phyloP scores from a whole-genome alignment of 2,797 vertebrate species.

The Lepus oiostolus region DNA sequence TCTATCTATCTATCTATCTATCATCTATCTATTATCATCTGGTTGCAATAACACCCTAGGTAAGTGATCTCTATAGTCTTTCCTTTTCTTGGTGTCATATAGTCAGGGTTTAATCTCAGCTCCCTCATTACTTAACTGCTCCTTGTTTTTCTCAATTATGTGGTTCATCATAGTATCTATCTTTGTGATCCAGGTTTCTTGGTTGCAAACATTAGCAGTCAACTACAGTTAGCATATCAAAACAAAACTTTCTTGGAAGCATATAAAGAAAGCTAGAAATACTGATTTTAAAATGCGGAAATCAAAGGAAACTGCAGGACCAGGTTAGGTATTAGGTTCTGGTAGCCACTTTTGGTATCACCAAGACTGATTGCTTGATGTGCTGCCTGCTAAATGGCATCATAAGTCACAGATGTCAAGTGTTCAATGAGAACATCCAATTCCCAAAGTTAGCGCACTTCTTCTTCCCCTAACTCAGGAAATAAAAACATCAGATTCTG shows the following conservation, averaged over 20 bases:
- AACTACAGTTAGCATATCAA: constrained; percentile 20
- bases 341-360: not conserved
- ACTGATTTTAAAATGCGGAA: constrained; percentile 1
- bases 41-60: not conserved
- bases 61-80: not conserved
- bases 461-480: not conserved
- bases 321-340: not conserved
- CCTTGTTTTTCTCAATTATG: constrained; percentile 7
- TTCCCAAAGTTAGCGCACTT: not conserved
- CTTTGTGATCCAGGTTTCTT: constrained; percentile 36
- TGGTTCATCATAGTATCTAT: not conserved
- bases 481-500: not conserved
- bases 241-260: not conserved
- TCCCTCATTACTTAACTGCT: not conserved
- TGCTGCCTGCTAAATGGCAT: not conserved
- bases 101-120: not conserved
- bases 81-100: not conserved
- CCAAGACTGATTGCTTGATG: not conserved
- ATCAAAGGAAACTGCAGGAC: not conserved
- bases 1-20: not conserved
- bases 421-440: not conserved
- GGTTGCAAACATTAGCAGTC: constrained; percentile 31
- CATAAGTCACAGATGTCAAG: not conserved
- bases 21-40: not conserved
- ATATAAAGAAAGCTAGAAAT: not conserved